Base-by-base conservation (phyloP, 1,140 invertebrate species). In the Bombyx mandarina region DNA sequence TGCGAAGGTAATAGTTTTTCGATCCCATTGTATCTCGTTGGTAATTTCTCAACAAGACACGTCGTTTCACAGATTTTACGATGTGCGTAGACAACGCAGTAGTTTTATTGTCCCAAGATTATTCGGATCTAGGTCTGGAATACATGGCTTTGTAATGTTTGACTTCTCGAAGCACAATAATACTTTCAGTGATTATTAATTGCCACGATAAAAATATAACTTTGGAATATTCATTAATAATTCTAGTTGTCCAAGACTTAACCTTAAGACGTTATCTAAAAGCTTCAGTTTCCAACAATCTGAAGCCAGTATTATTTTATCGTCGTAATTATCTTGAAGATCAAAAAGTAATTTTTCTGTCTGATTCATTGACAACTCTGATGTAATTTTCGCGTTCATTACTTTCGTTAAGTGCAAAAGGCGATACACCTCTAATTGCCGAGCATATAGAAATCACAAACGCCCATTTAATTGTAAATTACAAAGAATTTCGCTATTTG, bases 401-500 rank as follows among this genome's bases (percentile, higher is more conserved):
- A 60, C 47, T 57, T 54, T 45, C 45, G 45, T 45, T 66, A 66
- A 67, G 64, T 60, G 64, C 60, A 67, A 69, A 62, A 43, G 52
- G 48, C 48, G 56, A 63, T 66, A 66, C 52, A 57, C 53, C 43
- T 52, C 50, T 60, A 72, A 68, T 69, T 66, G 26, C 26, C 26
- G 26, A 68, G 60, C 62, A 43, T 56, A 6, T 61, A 60, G 66
- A 69, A 69, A 68, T 66, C 62, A 60, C 57, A 47, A 66, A 63
- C 57, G 35, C 66, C 54, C 63, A 65, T 63, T 62, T 67, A 53
- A 22, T 44, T 35, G 26, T 61, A 60, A 60, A 57, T 73, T 60
- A 61, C 65, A 67, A 72, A 66, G 63, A 57, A 69, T 73, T 79
- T 77, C 60, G 70, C 75, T 79, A 79, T 79, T 78, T 75, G 73